Evolutionary conservation across 2,113 vertebrate species (phyloP), one percentile per base, ranked within the genome.

Genomic region (Manacus vitellinus): DNA sequence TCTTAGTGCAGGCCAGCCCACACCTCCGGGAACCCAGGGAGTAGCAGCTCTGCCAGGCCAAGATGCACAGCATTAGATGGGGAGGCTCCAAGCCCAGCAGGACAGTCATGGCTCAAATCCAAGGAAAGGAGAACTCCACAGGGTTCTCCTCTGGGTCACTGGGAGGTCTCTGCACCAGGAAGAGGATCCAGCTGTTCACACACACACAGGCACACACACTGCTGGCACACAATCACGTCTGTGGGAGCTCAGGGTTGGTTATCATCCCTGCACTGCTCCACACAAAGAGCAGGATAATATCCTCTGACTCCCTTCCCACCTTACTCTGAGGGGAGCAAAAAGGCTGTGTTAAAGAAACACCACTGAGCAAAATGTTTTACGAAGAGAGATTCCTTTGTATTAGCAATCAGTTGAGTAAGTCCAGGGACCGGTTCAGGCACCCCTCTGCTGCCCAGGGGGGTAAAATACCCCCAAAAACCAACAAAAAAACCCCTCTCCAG

Each of bases 301-400:
- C 80, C 28, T 65, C 52, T 14, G n/a, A 4, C 46, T 49, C 55
- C 52, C 49, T 68, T 43, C 62, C 37, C 58, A 28, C 39, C 56
- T 61, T 10, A 2, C 47, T 78, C 59, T 10, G 25, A 31, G 39
- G 18, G 35, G 35, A 88, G 46, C 17, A 12, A 58, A 86, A 35
- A 28, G 17, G n/a, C n/a, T 23, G n/a, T 27, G 58, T 35, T 51
- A 84, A 95, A 94, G 76, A 90, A 90, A 89, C 15, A 61, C 66
- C 6, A 19, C 27, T 5, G 62, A 92, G 80, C 75, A 87, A 75
- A 91, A n/a, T 4, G 1, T 28, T 91, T 91, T 95, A 84, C 62
- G 49, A 97, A 96, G 95, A 79, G 37, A 91, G 77, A 75, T 56
- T 93, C 70, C 82, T 94, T 88, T 92, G 85, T 93, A 97, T 94